phyloP scores from a whole-genome alignment of 1,140 invertebrate genomes.

The Lordiphosa mommai region DNA sequence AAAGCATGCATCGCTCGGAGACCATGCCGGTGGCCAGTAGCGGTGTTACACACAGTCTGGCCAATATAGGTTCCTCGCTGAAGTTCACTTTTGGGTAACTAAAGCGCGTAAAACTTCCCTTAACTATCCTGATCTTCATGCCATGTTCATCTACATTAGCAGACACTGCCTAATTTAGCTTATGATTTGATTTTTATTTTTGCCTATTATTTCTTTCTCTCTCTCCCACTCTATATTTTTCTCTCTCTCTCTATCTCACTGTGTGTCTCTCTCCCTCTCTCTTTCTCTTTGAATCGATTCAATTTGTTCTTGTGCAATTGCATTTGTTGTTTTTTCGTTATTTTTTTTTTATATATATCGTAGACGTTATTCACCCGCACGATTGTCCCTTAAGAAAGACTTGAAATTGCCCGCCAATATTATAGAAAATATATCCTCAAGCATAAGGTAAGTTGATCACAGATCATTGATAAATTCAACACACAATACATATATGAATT shows the following conservation, averaged over 20 bases:
- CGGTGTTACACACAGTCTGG: conserved; percentile 86
- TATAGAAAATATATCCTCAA: conserved; percentile 84
- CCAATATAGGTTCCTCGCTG: conserved; percentile 87
- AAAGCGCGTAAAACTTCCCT: conserved; percentile 9
- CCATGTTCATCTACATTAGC: conserved; percentile 10
- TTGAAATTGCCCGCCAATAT: conserved; percentile 85
- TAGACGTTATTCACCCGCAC: conserved; percentile 89
- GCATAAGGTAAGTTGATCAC: conserved; percentile 84
- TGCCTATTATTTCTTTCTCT: background rate
- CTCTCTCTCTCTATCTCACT: background rate
- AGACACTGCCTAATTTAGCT: background rate
- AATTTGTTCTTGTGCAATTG: conserved; percentile 13
- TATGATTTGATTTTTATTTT: conserved; percentile 5
- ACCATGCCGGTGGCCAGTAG: conserved; percentile 87
- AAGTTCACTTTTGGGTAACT: conserved; percentile 92
- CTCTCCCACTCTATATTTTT: background rate
- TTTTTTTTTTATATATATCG: conserved; percentile 70
- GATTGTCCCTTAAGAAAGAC: conserved; percentile 88
- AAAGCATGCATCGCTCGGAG: conserved; percentile 87
- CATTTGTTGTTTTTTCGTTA: conserved; percentile 44
- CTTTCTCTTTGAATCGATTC: conserved; percentile 3
- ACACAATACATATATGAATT: background rate
- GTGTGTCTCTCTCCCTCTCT: background rate
- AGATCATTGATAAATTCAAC: conserved; percentile 1
- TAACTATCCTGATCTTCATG: conserved; percentile 1